Conservation (phyloP, 2,113 vertebrate genomes). For the Alectura lathami region DNA sequence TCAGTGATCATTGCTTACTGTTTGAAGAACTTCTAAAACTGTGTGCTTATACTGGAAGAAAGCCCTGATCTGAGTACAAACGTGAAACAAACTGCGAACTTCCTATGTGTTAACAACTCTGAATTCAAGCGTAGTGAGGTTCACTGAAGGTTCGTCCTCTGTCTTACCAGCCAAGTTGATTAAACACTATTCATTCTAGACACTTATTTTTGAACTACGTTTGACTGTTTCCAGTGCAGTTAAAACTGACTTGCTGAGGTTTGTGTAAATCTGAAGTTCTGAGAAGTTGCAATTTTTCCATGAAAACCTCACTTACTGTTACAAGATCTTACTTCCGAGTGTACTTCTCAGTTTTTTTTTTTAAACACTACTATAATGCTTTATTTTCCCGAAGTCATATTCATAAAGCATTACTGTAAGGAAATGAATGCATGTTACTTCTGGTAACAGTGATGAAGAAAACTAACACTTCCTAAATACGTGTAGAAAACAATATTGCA, state of each 20-base stretch:
- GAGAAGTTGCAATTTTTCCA: background rate
- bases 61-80: background rate
- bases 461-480: background rate
- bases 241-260: background rate
- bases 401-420: background rate
- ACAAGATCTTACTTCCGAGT: background rate
- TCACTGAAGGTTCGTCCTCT: background rate
- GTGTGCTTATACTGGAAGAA: background rate
- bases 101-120: background rate
- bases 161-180: background rate
- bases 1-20: conserved; percentile 14
- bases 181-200: background rate
- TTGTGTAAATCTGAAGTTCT: conserved; percentile 27
- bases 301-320: conserved; percentile 17
- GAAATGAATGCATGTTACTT: background rate
- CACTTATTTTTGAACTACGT: background rate
- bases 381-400: background rate
- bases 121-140: background rate
- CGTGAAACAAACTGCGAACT: no score
- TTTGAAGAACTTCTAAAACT: conserved; percentile 20
- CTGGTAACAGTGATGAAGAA: conserved; percentile 23
- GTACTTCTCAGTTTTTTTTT: background rate
- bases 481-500: background rate
- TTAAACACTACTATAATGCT: background rate
- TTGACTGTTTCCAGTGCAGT: background rate